Conservation (phyloP, 2,888 invertebrate genomes). For the Glaucopsyche alexis region DNA sequence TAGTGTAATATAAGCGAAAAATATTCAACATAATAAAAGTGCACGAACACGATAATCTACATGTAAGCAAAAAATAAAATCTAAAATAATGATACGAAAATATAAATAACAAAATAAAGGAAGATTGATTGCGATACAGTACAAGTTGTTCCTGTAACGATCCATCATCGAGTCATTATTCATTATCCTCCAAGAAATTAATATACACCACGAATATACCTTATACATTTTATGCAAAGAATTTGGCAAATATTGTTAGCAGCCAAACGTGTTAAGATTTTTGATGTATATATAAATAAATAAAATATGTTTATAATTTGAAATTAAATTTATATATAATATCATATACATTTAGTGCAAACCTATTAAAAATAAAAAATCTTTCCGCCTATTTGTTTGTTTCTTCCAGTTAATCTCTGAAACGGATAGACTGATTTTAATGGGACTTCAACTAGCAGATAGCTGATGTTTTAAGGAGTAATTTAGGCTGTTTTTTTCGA, state of each 20-base stretch:
- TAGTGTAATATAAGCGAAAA: neutral
- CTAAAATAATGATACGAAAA: neutral
- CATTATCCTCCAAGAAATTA: constrained; percentile 22
- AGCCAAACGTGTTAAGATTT: too few species aligned
- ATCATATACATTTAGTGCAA: too few species aligned
- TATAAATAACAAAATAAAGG: constrained; percentile 12
- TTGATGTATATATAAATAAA: too few species aligned
- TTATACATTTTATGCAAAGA: neutral
- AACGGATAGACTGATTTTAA: too few species aligned
- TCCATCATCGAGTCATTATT: constrained; percentile 24
- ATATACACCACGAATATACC: neutral
- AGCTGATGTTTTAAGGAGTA: too few species aligned
- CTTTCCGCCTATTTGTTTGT: too few species aligned
- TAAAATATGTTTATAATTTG: too few species aligned
- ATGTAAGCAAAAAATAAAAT: neutral
- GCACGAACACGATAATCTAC: neutral
- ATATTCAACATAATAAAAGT: neutral
- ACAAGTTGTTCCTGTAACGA: constrained; percentile 22
- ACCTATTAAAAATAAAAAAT: too few species aligned
- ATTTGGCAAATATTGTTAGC: neutral
- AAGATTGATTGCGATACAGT: constrained; percentile 25
- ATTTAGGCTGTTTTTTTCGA: too few species aligned
- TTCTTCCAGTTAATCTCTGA: too few species aligned
- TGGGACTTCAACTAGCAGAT: too few species aligned
- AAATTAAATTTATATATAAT: too few species aligned